Evolutionary conservation across 1,140 invertebrate genomes (phyloP).

Genomic region (Ladona fulva): DNA sequence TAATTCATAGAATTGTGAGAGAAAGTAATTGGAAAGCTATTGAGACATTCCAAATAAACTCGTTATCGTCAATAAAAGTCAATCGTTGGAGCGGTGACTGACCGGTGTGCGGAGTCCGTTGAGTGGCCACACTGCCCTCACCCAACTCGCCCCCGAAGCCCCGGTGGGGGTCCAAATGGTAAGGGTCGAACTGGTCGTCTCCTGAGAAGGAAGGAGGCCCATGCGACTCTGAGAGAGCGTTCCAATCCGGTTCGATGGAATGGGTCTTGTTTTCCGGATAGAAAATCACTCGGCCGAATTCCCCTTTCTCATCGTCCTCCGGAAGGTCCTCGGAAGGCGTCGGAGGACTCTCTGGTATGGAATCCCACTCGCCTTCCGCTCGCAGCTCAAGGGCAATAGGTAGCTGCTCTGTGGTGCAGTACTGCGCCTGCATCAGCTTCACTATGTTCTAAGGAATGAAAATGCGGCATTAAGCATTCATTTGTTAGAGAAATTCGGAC

Average conservation of each 20-base stretch:
- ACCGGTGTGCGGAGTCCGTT: not conserved
- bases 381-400: too few species aligned
- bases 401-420: not conserved
- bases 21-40: too few species aligned
- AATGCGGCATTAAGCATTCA: too few species aligned
- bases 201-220: not conserved
- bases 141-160: not conserved
- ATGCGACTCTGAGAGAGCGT: not conserved
- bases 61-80: too few species aligned
- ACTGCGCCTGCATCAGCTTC: not conserved
- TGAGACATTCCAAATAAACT: too few species aligned
- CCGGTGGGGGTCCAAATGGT: not conserved
- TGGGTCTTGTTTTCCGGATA: constrained; percentile 16
- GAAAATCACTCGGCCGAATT: constrained; percentile 16
- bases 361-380: too few species aligned
- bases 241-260: constrained; percentile 15
- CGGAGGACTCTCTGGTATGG: too few species aligned
- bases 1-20: too few species aligned
- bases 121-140: not conserved
- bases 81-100: not conserved
- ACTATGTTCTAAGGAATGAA: not conserved
- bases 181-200: constrained; percentile 13
- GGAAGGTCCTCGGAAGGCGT: not conserved
- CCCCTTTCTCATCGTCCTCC: constrained; percentile 13
- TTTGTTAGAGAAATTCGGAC: too few species aligned